A percentile compares a stretch with the other conserved stretches of the same genome.
These are phyloP conservation scores for Spilosoma lubricipeda DNA, from an alignment of 2,888 invertebrate species.

Conservation along the genomic window DNA sequence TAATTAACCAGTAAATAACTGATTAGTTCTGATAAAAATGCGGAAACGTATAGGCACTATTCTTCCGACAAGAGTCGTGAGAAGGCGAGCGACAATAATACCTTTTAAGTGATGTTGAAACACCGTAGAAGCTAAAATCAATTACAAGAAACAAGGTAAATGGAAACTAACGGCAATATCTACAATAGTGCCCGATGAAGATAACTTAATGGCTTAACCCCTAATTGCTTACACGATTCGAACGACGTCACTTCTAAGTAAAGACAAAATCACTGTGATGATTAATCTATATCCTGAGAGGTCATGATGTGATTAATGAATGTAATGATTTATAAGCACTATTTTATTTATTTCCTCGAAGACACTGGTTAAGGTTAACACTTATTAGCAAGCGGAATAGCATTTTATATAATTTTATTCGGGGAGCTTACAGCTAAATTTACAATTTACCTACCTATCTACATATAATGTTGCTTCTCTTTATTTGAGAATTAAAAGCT, in stretches of 20 bases:
- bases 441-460: too few relatives aligned
- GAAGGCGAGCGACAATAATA: conserved; percentile 46
- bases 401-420: background rate
- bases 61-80: conserved; percentile 60
- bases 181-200: conserved; percentile 34
- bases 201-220: conserved; percentile 37
- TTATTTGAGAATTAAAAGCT: too few relatives aligned
- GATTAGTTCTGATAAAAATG: conserved; percentile 32
- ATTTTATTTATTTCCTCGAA: conserved; percentile 5
- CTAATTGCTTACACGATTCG: conserved; percentile 33
- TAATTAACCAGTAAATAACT: conserved; percentile 35
- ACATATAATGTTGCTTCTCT: too few relatives aligned
- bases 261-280: conserved; percentile 23
- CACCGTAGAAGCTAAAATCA: conserved; percentile 37
- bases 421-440: too few relatives aligned
- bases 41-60: conserved; percentile 54
- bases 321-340: background rate
- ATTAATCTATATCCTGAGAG: conserved; percentile 25
- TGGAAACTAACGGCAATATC: conserved; percentile 39
- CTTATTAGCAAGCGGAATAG: background rate
- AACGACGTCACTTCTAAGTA: conserved; percentile 31
- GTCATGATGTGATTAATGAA: background rate
- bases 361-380: background rate
- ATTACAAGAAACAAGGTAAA: conserved; percentile 23
- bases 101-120: conserved; percentile 39